Evolutionary conservation across 1,140 invertebrate species (phyloP), one percentile per base, ranked within the genome.

Genomic region (Helicorthomorpha holstii): DNA sequence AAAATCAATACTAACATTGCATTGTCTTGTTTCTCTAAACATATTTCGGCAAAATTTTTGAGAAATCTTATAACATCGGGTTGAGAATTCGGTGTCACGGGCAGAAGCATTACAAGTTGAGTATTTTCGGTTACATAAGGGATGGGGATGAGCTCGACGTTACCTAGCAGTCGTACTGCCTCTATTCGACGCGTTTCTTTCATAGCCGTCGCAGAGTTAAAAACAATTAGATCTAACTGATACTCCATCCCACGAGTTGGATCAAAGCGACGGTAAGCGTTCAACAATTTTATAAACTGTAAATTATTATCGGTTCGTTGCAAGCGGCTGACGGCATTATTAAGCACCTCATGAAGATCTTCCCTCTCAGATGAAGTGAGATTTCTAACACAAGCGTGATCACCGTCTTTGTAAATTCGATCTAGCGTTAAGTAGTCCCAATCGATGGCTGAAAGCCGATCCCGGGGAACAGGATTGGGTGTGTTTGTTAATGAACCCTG

Each of bases 61-160:
- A 90, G 67, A 66, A 90, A 90, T 4, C 72, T 67, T 16, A 75
- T 58, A 7, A 73, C 72, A 10, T 22, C 10, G 72, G 64, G 16
- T 64, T 59, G 27, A 16, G 29, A 34, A 77, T 73, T 1, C 63
- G 59, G 67, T 55, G 72, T 67, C 0, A 85, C 66, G 0, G 78
- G 76, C 27, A 93, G 60, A 53, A 93, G 63, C 50, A 93, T 69
- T 57, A 80, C 78, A 1, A 94, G 76, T 57, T 82, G 68, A 2
- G 80, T 78, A 62, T 81, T 87, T 73, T 94, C 90, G 0, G 85
- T 94, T 1, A 93, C 87, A 66, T 91, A 93, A 1, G 89, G 86
- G 62, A 87, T 82, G 2, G 83, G 77, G 7, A 92, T 72, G 41
- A 92, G 77, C 68, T 93, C 85, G 2, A 87, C 79, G 61, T 82